Conservation (phyloP, 2,113 vertebrate genomes). For the Cyprinodon variegatus region DNA sequence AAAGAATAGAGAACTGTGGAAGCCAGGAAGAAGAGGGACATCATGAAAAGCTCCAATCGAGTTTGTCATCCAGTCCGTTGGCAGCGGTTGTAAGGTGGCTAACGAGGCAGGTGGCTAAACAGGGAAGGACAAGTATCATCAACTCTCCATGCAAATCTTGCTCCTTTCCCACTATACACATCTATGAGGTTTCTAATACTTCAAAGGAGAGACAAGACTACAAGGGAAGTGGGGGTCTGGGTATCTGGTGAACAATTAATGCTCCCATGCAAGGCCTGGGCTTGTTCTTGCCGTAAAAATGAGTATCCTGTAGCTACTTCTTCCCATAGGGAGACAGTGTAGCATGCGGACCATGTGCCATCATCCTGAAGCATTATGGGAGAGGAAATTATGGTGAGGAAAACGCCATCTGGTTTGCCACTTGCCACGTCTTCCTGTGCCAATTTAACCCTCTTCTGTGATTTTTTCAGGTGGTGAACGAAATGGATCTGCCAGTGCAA, state of each 20-base stretch:
- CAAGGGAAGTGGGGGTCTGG: conserved; percentile 16
- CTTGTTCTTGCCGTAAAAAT: conserved; percentile 64
- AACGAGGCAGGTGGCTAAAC: conserved; percentile 74
- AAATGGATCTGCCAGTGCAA: conserved; percentile 50
- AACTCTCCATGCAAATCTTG: conserved; percentile 7
- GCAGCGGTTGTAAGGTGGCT: conserved; percentile 62
- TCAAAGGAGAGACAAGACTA: conserved; percentile 16
- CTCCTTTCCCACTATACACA: not conserved
- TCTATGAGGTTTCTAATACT: conserved; percentile 20
- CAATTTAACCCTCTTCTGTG: conserved; percentile 57
- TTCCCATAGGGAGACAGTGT: conserved; percentile 55
- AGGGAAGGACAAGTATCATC: conserved; percentile 55
- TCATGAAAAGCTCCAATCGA: conserved; percentile 71
- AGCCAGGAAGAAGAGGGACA: conserved; percentile 67
- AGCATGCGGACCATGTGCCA: conserved; percentile 46
- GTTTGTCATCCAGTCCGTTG: conserved; percentile 67
- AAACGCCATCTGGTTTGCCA: conserved; percentile 79
- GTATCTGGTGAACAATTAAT: conserved; percentile 71
- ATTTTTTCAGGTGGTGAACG: conserved; percentile 69
- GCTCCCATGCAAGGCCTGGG: conserved; percentile 27
- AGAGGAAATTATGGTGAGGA: conserved; percentile 74
- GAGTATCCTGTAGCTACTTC: conserved; percentile 59
- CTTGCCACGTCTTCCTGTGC: conserved; percentile 68
- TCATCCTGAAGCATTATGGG: conserved; percentile 69
- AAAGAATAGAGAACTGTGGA: conserved; percentile 61